These are phyloP conservation scores for Anarsia innoxiella DNA, from an alignment of 2,888 invertebrate species.

Conservation along the genomic window DNA sequence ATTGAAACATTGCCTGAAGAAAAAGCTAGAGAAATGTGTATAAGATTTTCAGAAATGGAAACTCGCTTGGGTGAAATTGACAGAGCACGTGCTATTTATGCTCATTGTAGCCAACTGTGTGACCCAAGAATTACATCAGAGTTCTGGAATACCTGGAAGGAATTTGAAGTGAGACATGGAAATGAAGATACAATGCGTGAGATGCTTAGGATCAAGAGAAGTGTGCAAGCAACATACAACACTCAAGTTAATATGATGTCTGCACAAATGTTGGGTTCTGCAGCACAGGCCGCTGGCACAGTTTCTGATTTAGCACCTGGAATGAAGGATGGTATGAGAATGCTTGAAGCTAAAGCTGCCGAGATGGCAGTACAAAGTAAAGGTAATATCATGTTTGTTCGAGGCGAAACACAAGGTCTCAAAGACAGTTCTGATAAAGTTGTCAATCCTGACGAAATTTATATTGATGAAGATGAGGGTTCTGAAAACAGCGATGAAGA, in stretches of 20 bases:
- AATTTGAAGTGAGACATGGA: slow-evolving; percentile 98
- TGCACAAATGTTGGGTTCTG: slow-evolving; percentile 94
- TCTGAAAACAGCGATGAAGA: slow-evolving; percentile 76
- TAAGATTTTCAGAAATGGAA: slow-evolving; percentile 98
- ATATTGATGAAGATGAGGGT: slow-evolving; percentile 85
- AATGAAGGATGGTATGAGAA: slow-evolving; percentile 89
- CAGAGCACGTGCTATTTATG: slow-evolving; percentile 96
- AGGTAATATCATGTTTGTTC: slow-evolving; percentile 87
- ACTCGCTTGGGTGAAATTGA: slow-evolving; percentile 98
- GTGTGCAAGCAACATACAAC: slow-evolving; percentile 98
- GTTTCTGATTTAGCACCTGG: slow-evolving; percentile 84
- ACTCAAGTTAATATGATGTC: slow-evolving; percentile 99
- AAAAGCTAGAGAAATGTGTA: slow-evolving; percentile 95
- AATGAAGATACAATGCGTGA: slow-evolving; percentile 99
- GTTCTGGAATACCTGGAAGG: slow-evolving; percentile 99
- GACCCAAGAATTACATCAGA: slow-evolving; percentile 96
- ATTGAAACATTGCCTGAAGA: slow-evolving; percentile 95
- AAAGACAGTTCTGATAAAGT: slow-evolving; percentile 80
- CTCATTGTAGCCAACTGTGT: slow-evolving; percentile 98
- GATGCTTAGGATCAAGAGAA: slow-evolving; percentile 97
- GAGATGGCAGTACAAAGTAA: slow-evolving; percentile 77
- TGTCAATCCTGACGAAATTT: slow-evolving; percentile 91
- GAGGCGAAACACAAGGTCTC: slow-evolving; percentile 88
- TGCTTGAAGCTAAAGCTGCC: slow-evolving; percentile 89
- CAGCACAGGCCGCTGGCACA: slow-evolving; percentile 78